These are phyloP conservation scores for Hephaestus fuliginosus DNA, from an alignment of 2,797 vertebrate species.

Conservation along the genomic window DNA sequence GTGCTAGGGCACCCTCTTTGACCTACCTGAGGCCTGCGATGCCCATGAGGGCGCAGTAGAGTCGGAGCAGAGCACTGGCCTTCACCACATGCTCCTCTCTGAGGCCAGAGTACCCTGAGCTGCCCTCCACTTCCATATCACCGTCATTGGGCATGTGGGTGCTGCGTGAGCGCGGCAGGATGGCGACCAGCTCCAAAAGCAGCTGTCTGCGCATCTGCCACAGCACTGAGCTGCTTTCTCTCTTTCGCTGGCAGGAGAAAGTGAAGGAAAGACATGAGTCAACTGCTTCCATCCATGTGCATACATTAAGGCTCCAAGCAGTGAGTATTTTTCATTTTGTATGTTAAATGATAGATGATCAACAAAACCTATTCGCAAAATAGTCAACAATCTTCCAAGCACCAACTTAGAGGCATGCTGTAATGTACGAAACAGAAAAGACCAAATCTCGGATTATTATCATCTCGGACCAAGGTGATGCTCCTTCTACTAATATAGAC, in stretches of 20 bases:
- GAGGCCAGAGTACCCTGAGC: slow-evolving; percentile 92
- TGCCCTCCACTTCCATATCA: slow-evolving; percentile 86
- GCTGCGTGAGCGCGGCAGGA: slow-evolving; percentile 94
- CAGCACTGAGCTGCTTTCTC: slow-evolving; percentile 95
- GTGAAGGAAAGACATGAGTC: background rate
- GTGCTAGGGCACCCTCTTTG: background rate
- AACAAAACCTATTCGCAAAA: background rate
- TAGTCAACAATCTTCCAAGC: background rate
- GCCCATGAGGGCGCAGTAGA: slow-evolving; percentile 98
- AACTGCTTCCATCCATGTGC: background rate
- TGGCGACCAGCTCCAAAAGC: slow-evolving; percentile 95
- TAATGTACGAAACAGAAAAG: background rate
- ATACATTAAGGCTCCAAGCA: background rate
- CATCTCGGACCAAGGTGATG: background rate
- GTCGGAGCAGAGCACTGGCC: slow-evolving; percentile 94
- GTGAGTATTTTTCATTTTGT: background rate
- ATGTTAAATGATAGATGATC: background rate
- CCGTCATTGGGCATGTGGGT: slow-evolving; percentile 89
- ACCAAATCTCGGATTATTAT: too few species aligned
- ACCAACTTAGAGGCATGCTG: background rate
- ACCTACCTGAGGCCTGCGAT: slow-evolving; percentile 96
- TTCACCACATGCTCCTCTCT: slow-evolving; percentile 98
- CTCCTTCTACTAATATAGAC: background rate
- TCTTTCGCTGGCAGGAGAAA: slow-evolving; percentile 88
- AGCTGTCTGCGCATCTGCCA: slow-evolving; percentile 99